Conservation (phyloP, 1,140 invertebrate species). For the Apolygus lucorum region DNA sequence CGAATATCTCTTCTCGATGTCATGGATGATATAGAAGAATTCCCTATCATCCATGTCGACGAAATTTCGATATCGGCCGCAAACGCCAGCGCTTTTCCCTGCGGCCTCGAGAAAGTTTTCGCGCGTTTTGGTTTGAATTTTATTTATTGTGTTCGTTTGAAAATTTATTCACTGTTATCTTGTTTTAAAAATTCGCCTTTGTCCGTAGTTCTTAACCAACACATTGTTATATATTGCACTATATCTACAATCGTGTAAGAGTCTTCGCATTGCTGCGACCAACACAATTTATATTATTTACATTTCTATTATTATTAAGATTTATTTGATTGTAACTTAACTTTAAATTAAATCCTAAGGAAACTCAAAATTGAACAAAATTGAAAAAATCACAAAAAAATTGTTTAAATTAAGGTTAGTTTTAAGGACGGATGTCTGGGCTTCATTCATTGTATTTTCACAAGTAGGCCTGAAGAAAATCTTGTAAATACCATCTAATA, state of each 20-base stretch:
- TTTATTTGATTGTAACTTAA: not conserved
- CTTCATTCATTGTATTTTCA: not conserved
- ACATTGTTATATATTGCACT: not conserved
- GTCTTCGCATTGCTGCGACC: not conserved
- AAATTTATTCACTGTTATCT: not conserved
- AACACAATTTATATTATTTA: not conserved
- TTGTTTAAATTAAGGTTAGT: not conserved
- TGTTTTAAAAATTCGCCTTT: not conserved
- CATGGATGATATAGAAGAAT: too few species aligned
- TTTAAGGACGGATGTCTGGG: not conserved
- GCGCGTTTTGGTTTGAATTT: not conserved
- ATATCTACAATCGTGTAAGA: not conserved
- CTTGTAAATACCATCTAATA: not conserved
- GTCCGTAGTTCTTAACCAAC: not conserved
- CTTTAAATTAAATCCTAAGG: not conserved
- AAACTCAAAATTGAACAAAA: too few species aligned
- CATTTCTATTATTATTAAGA: not conserved
- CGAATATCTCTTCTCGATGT: too few species aligned
- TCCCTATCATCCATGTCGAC: too few species aligned
- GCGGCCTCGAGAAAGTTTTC: not conserved
- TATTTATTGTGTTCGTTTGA: not conserved
- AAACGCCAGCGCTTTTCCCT: not conserved
- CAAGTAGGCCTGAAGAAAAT: not conserved
- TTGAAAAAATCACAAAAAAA: not conserved
- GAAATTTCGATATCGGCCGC: not conserved